Conservation (phyloP, 1,140 invertebrate genomes). For the Drosophila tsacasi region DNA sequence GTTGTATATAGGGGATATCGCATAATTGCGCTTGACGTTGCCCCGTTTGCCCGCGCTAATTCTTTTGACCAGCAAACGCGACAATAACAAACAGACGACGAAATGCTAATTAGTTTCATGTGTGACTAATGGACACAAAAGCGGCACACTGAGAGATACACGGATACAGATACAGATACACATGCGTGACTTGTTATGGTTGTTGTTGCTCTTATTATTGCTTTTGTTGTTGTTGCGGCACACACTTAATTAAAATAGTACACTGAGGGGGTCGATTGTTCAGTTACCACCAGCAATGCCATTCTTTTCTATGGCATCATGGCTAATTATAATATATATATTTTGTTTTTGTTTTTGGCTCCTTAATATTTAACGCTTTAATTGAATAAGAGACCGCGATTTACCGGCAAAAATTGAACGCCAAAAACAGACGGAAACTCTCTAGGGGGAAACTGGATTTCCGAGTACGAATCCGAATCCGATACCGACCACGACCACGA, state of each 20-base stretch:
- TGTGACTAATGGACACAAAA: constrained; percentile 83
- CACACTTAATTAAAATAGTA: constrained; percentile 84
- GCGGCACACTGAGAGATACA: constrained; percentile 55
- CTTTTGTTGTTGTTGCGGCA: constrained; percentile 38
- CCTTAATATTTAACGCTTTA: constrained; percentile 23
- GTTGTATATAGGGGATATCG: constrained; percentile 34
- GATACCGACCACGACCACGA: constrained; percentile 75
- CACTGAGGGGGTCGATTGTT: constrained; percentile 61
- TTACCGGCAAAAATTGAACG: constrained; percentile 38
- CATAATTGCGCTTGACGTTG: constrained; percentile 68
- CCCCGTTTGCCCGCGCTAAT: constrained; percentile 72
- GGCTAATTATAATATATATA: constrained; percentile 60
- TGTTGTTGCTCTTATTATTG: constrained; percentile 22
- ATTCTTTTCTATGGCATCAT: constrained; percentile 54
- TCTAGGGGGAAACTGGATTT: constrained; percentile 8
- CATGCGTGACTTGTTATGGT: constrained; percentile 69
- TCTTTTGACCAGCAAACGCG: constrained; percentile 82
- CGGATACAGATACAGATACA: constrained; percentile 56
- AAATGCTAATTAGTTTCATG: constrained; percentile 85
- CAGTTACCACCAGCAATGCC: constrained; percentile 34
- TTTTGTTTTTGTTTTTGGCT: not conserved
- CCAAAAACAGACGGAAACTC: constrained; percentile 18
- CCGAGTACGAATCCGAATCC: constrained; percentile 64
- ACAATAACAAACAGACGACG: constrained; percentile 82
- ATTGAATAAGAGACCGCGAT: constrained; percentile 52